A percentile compares a stretch with the other conserved stretches of the same genome.
These are phyloP conservation scores for Leucophenga varia DNA, from an alignment of 1,140 invertebrate species.

Conservation along the genomic window DNA sequence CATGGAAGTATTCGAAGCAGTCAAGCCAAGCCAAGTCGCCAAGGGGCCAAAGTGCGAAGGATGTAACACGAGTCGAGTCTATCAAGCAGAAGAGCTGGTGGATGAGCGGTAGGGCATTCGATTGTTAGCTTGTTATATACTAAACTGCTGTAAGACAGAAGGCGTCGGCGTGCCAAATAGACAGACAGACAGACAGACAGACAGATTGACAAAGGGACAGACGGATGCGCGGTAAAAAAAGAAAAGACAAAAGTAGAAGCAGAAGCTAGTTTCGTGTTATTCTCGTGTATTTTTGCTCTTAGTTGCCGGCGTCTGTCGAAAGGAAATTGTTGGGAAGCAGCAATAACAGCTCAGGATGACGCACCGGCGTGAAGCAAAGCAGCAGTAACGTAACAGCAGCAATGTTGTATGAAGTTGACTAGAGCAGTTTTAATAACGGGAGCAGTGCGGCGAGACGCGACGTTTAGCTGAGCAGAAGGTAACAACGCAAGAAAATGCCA, in stretches of 20 bases:
- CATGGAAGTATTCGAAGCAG: slow-evolving; percentile 53
- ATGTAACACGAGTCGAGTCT: slow-evolving; percentile 14
- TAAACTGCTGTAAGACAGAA: slow-evolving; percentile 32
- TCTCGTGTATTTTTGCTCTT: slow-evolving; percentile 29
- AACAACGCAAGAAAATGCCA: slow-evolving; percentile 55
- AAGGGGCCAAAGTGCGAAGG: slow-evolving; percentile 41
- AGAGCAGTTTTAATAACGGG: too few species aligned
- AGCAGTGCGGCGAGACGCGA: slow-evolving; percentile 40
- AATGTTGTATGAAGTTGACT: neutral
- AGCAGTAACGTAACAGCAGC: slow-evolving; percentile 1
- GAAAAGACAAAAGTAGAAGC: too few species aligned
- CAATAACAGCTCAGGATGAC: slow-evolving; percentile 10
- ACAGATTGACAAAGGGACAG: slow-evolving; percentile 16
- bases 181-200: slow-evolving; percentile 33
- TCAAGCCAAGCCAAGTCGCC: too few species aligned
- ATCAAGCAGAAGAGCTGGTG: slow-evolving; percentile 7
- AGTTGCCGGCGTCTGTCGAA: slow-evolving; percentile 23
- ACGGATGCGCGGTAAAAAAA: slow-evolving; percentile 10
- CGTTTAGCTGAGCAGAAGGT: slow-evolving; percentile 35
- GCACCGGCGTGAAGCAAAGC: slow-evolving; percentile 3
- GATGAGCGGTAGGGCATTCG: slow-evolving; percentile 43
- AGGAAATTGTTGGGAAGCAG: slow-evolving; percentile 33
- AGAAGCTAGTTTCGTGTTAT: slow-evolving; percentile 2
- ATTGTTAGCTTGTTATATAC: slow-evolving; percentile 53
- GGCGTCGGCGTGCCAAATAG: slow-evolving; percentile 13